Percentiles rank a stretch among this genome's conserved stretches.
phyloP scores from a whole-genome alignment of 1,140 invertebrate species.

The Penaeus chinensis region DNA sequence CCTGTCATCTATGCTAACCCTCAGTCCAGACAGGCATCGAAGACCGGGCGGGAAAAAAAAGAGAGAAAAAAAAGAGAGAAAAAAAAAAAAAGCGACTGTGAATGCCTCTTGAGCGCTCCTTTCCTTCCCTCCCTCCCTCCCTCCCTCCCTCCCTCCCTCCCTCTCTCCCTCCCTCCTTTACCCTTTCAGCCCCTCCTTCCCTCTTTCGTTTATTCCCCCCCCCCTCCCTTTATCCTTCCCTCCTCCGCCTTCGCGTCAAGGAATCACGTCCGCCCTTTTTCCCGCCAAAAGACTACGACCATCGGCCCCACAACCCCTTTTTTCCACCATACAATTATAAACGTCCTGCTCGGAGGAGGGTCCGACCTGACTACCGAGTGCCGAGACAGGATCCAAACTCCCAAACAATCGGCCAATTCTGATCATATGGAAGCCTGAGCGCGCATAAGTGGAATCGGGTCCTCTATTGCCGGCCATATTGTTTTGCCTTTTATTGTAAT shows the following conservation, averaged over 20 bases:
- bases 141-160: not conserved
- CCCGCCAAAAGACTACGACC: too few relatives aligned
- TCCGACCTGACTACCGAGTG: not conserved
- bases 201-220: not conserved
- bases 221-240: not conserved
- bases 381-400: conserved; percentile 23
- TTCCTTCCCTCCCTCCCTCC: not conserved
- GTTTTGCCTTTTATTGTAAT: conserved; percentile 60
- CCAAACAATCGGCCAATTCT: conserved; percentile 30
- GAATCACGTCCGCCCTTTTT: too few relatives aligned
- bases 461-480: conserved; percentile 56
- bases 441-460: conserved; percentile 50
- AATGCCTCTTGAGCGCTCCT: not conserved
- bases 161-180: not conserved
- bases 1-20: too few relatives aligned
- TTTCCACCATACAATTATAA: too few relatives aligned
- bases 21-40: too few relatives aligned
- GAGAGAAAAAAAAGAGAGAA: too few relatives aligned
- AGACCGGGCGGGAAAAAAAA: too few relatives aligned
- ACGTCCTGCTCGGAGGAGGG: not conserved
- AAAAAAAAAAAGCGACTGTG: too few relatives aligned
- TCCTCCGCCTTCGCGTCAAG: not conserved
- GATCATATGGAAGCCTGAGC: conserved; percentile 51
- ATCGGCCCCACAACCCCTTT: too few relatives aligned
- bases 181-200: not conserved